Evolutionary conservation across 2,113 vertebrate genomes (phyloP).

Genomic region (Petrocephalus zakoni): DNA sequence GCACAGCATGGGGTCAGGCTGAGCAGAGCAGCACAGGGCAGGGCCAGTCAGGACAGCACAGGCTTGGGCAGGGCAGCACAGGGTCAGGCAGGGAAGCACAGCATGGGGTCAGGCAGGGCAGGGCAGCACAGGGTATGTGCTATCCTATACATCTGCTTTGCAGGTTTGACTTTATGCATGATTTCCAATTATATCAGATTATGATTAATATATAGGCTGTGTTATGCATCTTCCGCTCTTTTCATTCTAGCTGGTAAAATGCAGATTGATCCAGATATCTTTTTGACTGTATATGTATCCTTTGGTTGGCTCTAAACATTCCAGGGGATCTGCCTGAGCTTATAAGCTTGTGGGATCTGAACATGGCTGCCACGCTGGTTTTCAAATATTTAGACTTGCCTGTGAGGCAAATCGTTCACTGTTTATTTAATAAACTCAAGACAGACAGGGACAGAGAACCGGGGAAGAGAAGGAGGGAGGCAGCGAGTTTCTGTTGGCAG

Average conservation of each 20-base stretch:
- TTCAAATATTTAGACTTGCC: conserved; percentile 52
- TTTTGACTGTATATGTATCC: not conserved
- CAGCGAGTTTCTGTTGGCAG: conserved; percentile 45
- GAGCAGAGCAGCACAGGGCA: not conserved
- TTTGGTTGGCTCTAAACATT: not conserved
- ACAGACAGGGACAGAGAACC: conserved; percentile 19
- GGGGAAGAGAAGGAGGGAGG: not conserved
- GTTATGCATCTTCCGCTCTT: not conserved
- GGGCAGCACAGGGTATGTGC: not conserved
- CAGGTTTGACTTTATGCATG: not conserved
- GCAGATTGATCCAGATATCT: not conserved
- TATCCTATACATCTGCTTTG: not conserved
- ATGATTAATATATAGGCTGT: not conserved
- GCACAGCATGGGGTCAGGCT: not conserved
- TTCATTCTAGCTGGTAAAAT: not conserved
- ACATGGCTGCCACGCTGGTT: conserved; percentile 29
- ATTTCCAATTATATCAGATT: not conserved
- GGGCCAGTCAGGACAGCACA: too few species aligned
- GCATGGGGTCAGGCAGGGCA: too few species aligned
- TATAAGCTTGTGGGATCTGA: conserved; percentile 41
- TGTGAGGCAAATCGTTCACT: conserved; percentile 45
- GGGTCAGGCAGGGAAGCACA: not conserved
- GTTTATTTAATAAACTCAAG: conserved; percentile 48
- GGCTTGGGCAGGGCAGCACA: too few species aligned
- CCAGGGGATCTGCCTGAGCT: conserved; percentile 14